Evolutionary conservation across 2,797 vertebrate genomes (phyloP).

Genomic region (Carduelis carduelis): DNA sequence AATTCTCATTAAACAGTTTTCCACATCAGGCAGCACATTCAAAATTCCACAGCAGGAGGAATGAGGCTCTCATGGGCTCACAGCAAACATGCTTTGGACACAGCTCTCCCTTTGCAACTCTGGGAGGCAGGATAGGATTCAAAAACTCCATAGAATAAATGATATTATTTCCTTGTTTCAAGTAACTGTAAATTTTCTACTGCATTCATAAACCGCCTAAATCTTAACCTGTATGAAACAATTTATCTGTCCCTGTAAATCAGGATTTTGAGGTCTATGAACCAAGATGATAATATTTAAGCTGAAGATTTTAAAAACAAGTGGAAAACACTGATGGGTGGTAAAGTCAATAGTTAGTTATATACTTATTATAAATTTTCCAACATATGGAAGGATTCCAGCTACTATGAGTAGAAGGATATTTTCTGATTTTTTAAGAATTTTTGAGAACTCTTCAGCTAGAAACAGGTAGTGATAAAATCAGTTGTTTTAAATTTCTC

Average conservation of each 20-base stretch:
- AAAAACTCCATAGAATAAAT: background rate
- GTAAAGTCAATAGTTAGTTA: background rate
- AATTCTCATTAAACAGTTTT: conserved; percentile 23
- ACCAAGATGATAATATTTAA: background rate
- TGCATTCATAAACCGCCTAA: background rate
- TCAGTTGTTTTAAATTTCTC: background rate
- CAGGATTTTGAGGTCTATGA: background rate
- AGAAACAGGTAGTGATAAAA: background rate
- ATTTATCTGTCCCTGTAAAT: background rate
- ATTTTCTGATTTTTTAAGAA: background rate
- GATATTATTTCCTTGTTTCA: background rate
- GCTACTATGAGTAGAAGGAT: background rate
- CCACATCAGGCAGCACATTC: background rate
- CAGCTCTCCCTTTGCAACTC: background rate
- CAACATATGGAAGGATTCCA: background rate
- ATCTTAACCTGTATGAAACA: background rate
- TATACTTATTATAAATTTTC: background rate
- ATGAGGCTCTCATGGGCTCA: background rate
- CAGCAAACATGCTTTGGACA: background rate
- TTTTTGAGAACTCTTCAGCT: background rate
- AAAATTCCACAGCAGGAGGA: background rate
- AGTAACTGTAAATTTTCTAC: background rate
- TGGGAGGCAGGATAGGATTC: background rate
- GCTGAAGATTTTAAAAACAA: background rate
- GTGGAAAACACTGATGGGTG: background rate